Percentiles rank a stretch among this genome's conserved stretches.
Evolutionary conservation across 2,113 vertebrate species (phyloP).

Genomic region (Pelodiscus sinensis): DNA sequence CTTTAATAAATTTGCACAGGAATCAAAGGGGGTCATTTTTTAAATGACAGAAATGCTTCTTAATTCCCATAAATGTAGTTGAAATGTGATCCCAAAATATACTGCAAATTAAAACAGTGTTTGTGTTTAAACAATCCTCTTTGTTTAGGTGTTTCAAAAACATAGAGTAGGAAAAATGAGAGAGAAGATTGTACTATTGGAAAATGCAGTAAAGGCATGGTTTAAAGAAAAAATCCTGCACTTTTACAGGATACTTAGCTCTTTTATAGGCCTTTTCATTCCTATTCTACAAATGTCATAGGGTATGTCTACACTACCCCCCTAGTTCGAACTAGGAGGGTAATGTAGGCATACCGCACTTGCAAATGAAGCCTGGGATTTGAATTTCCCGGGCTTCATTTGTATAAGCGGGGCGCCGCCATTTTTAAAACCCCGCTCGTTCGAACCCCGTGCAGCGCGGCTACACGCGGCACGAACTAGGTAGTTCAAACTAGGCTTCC

Average conservation of each 20-base stretch:
- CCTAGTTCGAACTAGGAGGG: too few relatives aligned
- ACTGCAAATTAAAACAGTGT: constrained; percentile 32
- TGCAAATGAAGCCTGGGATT: too few relatives aligned
- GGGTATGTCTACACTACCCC: too few relatives aligned
- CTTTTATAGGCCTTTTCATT: background rate
- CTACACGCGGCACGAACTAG: too few relatives aligned
- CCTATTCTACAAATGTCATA: background rate
- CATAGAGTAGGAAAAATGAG: constrained; percentile 3
- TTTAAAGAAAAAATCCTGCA: background rate
- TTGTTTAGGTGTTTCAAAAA: constrained; percentile 35
- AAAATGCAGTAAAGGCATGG: background rate
- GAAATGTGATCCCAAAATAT: constrained; percentile 54
- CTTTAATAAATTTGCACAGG: constrained; percentile 14
- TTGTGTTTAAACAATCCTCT: constrained; percentile 56
- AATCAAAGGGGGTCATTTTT: background rate
- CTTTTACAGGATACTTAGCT: background rate
- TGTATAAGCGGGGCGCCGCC: too few relatives aligned
- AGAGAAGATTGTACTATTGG: background rate
- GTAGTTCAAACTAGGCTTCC: too few relatives aligned
- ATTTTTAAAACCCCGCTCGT: too few relatives aligned
- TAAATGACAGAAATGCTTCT: background rate
- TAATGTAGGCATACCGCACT: too few relatives aligned
- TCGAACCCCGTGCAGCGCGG: too few relatives aligned
- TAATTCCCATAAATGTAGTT: constrained; percentile 52
- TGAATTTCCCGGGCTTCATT: too few relatives aligned